These are phyloP conservation scores for Vultur gryphus DNA, from an alignment of 2,797 vertebrate species.

Conservation along the genomic window DNA sequence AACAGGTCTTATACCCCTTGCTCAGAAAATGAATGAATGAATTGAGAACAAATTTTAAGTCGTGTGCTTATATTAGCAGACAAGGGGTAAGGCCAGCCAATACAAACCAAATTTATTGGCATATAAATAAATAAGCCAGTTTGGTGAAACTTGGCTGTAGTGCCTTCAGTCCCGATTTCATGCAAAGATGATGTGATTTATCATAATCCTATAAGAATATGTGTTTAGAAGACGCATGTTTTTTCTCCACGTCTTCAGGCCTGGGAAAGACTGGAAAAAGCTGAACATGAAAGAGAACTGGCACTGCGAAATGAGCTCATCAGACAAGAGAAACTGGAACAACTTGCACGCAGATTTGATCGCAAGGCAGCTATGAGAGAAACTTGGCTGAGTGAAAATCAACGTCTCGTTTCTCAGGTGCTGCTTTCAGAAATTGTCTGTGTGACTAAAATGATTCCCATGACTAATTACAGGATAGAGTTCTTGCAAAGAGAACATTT, in stretches of 20 bases:
- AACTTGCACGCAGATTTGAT: constrained; percentile 91
- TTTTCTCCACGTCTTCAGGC: constrained; percentile 73
- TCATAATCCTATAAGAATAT: not conserved
- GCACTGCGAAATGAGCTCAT: constrained; percentile 93
- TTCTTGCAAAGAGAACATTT: not conserved
- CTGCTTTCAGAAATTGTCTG: not conserved
- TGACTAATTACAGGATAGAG: not conserved
- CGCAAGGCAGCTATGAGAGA: constrained; percentile 96
- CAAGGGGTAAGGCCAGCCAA: not conserved
- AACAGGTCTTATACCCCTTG: not conserved
- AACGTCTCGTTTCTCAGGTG: constrained; percentile 93
- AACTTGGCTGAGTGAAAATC: constrained; percentile 95
- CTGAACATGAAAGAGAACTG: constrained; percentile 93
- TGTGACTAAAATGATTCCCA: constrained; percentile 8
- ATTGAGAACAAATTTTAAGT: not conserved
- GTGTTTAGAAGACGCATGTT: not conserved
- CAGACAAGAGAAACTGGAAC: constrained; percentile 96
- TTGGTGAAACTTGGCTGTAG: not conserved
- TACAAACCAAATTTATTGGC: not conserved
- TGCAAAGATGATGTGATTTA: not conserved
- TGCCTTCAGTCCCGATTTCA: not conserved
- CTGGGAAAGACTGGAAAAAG: constrained; percentile 97
- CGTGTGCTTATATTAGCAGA: not conserved
- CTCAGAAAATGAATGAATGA: not conserved
- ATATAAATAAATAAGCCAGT: not conserved